These are phyloP conservation scores for Syrrhaptes paradoxus DNA, from an alignment of 2,113 vertebrate species.

Conservation along the genomic window DNA sequence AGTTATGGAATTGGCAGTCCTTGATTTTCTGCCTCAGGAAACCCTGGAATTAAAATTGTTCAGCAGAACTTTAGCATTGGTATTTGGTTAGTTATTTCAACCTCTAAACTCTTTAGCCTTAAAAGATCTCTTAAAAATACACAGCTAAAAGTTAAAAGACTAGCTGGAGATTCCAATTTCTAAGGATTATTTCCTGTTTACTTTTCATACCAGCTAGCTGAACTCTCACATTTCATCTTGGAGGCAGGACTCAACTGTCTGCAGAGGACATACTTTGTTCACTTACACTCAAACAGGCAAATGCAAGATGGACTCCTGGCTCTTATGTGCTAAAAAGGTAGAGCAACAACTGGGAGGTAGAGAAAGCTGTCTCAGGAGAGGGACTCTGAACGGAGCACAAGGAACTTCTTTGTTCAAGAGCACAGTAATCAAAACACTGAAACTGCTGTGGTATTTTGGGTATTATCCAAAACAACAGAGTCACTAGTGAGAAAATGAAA, in stretches of 20 bases:
- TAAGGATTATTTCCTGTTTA: conserved; percentile 63
- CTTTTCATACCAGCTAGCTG: conserved; percentile 53
- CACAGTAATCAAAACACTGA: conserved; percentile 38
- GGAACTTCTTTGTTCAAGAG: conserved; percentile 39
- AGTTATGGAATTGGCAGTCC: conserved; percentile 28
- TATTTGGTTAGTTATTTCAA: conserved; percentile 55
- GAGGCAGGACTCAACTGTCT: not conserved
- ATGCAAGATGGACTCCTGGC: not conserved
- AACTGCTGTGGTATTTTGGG: conserved; percentile 59
- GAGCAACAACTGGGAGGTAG: not conserved
- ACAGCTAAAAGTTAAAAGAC: conserved; percentile 35
- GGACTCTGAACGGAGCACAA: not conserved
- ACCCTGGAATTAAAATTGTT: conserved; percentile 54
- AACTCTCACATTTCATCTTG: conserved; percentile 55
- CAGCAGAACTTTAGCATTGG: conserved; percentile 38
- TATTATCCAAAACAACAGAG: conserved; percentile 42
- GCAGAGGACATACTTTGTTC: conserved; percentile 31
- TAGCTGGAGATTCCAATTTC: conserved; percentile 52
- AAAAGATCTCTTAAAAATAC: conserved; percentile 58
- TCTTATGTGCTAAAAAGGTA: conserved; percentile 25
- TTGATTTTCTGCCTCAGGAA: conserved; percentile 55
- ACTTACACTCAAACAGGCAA: not conserved
- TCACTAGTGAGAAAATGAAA: conserved; percentile 35
- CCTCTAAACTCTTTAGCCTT: conserved; percentile 51
- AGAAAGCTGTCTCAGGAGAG: not conserved